Evolutionary conservation across 2,888 invertebrate genomes (phyloP), one percentile per base, ranked within the genome.

Genomic region (Melieria crassipennis): DNA sequence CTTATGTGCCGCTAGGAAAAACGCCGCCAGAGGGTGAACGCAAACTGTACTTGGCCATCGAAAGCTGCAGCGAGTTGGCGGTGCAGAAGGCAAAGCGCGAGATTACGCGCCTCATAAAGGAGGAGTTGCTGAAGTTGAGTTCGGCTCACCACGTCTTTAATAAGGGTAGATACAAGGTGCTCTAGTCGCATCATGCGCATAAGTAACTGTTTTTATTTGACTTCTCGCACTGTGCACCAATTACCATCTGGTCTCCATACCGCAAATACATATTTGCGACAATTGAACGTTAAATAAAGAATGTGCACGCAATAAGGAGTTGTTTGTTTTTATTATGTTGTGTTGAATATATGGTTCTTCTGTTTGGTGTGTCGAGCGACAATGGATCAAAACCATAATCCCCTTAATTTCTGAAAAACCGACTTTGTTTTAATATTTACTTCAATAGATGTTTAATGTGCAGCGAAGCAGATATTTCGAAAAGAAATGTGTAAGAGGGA

Each of bases 31-130:
- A 97, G 77, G 96, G 96, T 45, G 99, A 99, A 81, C 89, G 98
- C 30, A 99, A 98, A 84, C 89, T 99, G 0, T 99, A 98, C 87
- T 89, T 99, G 77, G 98, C 98, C n/a, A 98, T 99, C 79, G 99
- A 99, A 86, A 98, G 98, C 80, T 97, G 98, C 4, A 97, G 95
- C 81, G 99, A 99, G 85, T 89, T 98, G 75, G 96, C 98, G 1
- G 96, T 98, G 10, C 94, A 95, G 68, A 97, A 97, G 86, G 98
- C 98, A 1, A 97, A 97, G 87, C 94, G 96, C 4, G 99, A 99
- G 88, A 98, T 99, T 69, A 97, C 98, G 0, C 91, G 99, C 46
- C 91, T 99, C 69, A 98, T 99, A 83, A 99, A 99, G 86, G 99
- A 99, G 87, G 99, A 99, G 84, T 89, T 99, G 69, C 91, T 98